Conservation (phyloP, 2,888 invertebrate species). For the Drosophila neonasuta region DNA sequence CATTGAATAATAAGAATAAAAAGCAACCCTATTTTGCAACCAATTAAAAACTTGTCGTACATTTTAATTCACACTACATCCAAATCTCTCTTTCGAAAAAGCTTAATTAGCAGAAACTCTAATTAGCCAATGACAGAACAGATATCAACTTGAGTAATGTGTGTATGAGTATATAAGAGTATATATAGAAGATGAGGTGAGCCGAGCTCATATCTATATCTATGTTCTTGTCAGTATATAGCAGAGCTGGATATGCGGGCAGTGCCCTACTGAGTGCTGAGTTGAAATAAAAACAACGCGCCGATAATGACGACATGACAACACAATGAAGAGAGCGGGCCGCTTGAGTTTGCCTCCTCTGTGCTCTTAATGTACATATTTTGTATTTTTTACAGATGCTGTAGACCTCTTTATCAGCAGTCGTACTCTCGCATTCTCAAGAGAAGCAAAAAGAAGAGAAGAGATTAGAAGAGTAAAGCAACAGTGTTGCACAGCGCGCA, state of each 20-base stretch:
- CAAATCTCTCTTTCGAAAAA: slow-evolving; percentile 39
- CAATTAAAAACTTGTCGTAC: slow-evolving; percentile 41
- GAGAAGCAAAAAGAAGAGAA: slow-evolving; percentile 50
- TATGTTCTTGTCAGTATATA: slow-evolving; percentile 36
- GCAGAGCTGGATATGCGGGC: slow-evolving; percentile 8
- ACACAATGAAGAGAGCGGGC: slow-evolving; percentile 41
- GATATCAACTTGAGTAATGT: background rate
- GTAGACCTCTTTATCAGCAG: slow-evolving; percentile 17
- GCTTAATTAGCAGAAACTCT: slow-evolving; percentile 57
- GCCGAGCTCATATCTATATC: slow-evolving; percentile 22
- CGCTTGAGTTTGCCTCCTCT: background rate
- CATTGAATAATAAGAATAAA: too few species aligned
- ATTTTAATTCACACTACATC: slow-evolving; percentile 5
- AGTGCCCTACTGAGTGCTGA: background rate
- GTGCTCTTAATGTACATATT: slow-evolving; percentile 38
- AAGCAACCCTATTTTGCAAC: slow-evolving; percentile 6
- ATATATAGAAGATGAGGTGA: background rate
- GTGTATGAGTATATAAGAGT: background rate
- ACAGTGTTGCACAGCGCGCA: slow-evolving; percentile 44
- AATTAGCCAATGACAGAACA: slow-evolving; percentile 72
- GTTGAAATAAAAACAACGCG: slow-evolving; percentile 26
- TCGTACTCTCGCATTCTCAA: slow-evolving; percentile 12
- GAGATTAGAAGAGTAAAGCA: slow-evolving; percentile 59
- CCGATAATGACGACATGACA: slow-evolving; percentile 15
- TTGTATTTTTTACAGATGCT: slow-evolving; percentile 37